Conservation (phyloP, 2,113 vertebrate species). For the Meriones unguiculatus region DNA sequence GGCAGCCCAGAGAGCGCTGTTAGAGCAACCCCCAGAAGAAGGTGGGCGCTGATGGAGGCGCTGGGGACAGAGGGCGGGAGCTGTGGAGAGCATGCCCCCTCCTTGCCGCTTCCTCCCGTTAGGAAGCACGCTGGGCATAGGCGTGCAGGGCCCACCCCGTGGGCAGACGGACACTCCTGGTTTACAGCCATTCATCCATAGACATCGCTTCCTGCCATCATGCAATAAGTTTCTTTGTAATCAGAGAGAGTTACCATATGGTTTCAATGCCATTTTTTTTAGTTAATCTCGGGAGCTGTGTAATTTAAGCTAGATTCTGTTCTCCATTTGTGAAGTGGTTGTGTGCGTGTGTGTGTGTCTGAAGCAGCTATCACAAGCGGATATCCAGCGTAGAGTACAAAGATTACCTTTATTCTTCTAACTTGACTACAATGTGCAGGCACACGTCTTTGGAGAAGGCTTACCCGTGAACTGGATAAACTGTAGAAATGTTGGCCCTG, state of each 20-base stretch:
- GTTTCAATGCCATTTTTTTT: conserved; percentile 75
- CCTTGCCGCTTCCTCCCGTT: not conserved
- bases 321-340: conserved; percentile 65
- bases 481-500: conserved; percentile 4
- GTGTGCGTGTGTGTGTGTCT: conserved; percentile 48
- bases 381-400: conserved; percentile 35
- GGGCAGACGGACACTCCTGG: conserved; percentile 80
- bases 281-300: conserved; percentile 75
- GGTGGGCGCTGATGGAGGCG: conserved; percentile 39
- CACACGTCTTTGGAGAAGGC: conserved; percentile 55
- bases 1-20: conserved; percentile 65
- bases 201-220: conserved; percentile 84
- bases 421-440: conserved; percentile 55
- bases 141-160: conserved; percentile 61
- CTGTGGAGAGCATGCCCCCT: conserved; percentile 53
- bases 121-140: conserved; percentile 66
- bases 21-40: conserved; percentile 62
- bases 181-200: conserved; percentile 82
- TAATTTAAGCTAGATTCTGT: conserved; percentile 73
- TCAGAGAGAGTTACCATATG: conserved; percentile 68
- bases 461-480: conserved; percentile 48
- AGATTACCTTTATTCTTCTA: conserved; percentile 73
- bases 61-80: conserved; percentile 46
- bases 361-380: conserved; percentile 52
- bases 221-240: conserved; percentile 87